Percentiles rank a stretch among this genome's conserved stretches.
Conservation (phyloP, 2,113 vertebrate species). For the Jacana jacana region DNA sequence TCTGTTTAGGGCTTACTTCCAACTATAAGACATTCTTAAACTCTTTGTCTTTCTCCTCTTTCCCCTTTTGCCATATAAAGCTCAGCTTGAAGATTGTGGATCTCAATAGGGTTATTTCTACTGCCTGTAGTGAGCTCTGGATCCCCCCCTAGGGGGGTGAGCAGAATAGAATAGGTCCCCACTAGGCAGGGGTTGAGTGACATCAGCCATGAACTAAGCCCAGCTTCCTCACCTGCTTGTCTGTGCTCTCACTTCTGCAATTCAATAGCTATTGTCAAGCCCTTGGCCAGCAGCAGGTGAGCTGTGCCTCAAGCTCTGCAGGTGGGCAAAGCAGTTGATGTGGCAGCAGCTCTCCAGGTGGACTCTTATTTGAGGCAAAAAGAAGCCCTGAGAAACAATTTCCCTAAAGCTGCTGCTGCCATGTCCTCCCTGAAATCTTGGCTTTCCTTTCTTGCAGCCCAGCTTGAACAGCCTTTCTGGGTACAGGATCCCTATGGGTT, state of each 20-base stretch:
- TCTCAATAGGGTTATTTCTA: neutral
- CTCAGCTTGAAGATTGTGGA: neutral
- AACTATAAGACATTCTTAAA: neutral
- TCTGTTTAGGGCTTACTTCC: neutral
- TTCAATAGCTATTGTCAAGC: constrained; percentile 16
- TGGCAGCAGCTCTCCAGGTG: neutral
- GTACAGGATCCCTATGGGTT: accelerated
- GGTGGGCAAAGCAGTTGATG: neutral
- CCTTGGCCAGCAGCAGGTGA: neutral
- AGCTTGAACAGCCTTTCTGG: accelerated
- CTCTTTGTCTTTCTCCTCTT: neutral
- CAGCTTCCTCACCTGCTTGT: neutral
- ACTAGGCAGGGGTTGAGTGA: neutral
- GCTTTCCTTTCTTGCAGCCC: neutral
- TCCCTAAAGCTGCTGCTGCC: accelerated
- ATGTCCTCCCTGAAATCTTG: neutral
- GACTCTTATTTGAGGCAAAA: neutral
- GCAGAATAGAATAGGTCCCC: neutral
- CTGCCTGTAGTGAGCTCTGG: neutral
- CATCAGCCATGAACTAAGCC: neutral
- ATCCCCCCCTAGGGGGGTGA: neutral
- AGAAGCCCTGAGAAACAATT: neutral
- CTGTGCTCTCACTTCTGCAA: neutral
- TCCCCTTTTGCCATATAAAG: neutral
- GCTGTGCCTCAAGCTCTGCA: neutral